Base-by-base conservation (phyloP, 2,113 vertebrate species). In the Microcebus tavaratra region DNA sequence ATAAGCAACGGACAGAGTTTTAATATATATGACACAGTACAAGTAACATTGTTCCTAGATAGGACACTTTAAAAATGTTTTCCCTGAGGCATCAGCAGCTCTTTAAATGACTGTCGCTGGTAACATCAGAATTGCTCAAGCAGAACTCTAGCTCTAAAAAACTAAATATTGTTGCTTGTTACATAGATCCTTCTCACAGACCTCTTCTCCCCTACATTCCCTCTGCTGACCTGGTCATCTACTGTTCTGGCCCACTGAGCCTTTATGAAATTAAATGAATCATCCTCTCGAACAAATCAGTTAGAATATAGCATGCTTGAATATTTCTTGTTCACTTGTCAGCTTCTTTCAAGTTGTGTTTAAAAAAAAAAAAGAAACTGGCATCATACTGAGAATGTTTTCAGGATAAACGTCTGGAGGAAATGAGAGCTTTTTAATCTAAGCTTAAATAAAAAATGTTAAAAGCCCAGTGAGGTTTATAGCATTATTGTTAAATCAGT, bases 251-350 rank as follows among this genome's bases (percentile, higher is more conserved):
- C 97, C 96, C 90, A 94, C 96, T 98, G 95, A 81, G 63, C 68
- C 92, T 97, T 97, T 97, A 97, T 97, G 90, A 98, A 98, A 97
- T 97, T 98, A 98, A 98, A 97, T 96, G 97, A 98, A 98, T 98
- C 96, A 98, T 97, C 96, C 94, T 96, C 95, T 94, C 88, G 90
- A 97, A 97, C 97, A 98, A 97, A 97, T 96, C 96, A 96, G 95
- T 92, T 97, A 96, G 87, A 92, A 97, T 73, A 95, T 83, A 90
- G 42, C 42, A 53, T 82, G 90, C 93, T 95, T 98, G 90, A 97
- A 94, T 97, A 97, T 98, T 97, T 97, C 96, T 95, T 97, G 90
- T 97, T 97, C 97, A 97, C 84, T 97, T 97, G 84, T 97, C 92
- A 97, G 93, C 36, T 96, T 94, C 87, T 98, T 97, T 97, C 91